These are phyloP conservation scores for Peromyscus nudipes DNA, from an alignment of 2,797 vertebrate genomes.

Conservation along the genomic window DNA sequence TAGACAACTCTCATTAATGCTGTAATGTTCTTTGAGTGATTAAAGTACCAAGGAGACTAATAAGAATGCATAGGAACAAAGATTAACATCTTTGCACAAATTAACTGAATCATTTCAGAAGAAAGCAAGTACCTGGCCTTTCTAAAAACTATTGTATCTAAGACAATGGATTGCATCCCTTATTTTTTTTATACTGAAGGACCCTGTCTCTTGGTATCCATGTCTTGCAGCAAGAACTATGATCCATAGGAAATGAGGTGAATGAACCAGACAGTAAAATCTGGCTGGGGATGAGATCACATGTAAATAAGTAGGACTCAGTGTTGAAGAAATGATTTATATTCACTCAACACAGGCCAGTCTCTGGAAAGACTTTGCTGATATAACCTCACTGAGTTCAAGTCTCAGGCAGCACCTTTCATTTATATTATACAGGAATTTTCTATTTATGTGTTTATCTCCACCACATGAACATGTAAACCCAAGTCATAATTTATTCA, in stretches of 20 bases:
- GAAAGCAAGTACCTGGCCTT: constrained; percentile 50
- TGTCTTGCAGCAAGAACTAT: constrained; percentile 25
- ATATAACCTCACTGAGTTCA: neutral
- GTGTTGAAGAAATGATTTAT: neutral
- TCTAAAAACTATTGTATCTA: constrained; percentile 34
- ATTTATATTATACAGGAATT: constrained; percentile 46
- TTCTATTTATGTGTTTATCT: neutral
- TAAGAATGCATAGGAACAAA: constrained; percentile 28
- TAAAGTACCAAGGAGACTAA: constrained; percentile 56
- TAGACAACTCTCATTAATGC: constrained; percentile 75
- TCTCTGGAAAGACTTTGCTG: constrained; percentile 38
- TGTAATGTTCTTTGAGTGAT: constrained; percentile 69
- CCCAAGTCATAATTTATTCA: neutral
- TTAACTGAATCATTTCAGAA: constrained; percentile 63
- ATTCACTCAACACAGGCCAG: neutral
- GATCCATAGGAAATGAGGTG: constrained; percentile 56
- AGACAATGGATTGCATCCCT: neutral
- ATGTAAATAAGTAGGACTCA: constrained; percentile 30
- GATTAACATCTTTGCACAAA: constrained; percentile 68
- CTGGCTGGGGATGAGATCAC: neutral
- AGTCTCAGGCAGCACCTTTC: neutral
- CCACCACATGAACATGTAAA: neutral
- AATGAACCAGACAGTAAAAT: constrained; percentile 59
- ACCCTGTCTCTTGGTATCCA: neutral
- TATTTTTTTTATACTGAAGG: constrained; percentile 24